Base-by-base conservation (phyloP, 2,797 vertebrate species). In the Argyrosomus regius region DNA sequence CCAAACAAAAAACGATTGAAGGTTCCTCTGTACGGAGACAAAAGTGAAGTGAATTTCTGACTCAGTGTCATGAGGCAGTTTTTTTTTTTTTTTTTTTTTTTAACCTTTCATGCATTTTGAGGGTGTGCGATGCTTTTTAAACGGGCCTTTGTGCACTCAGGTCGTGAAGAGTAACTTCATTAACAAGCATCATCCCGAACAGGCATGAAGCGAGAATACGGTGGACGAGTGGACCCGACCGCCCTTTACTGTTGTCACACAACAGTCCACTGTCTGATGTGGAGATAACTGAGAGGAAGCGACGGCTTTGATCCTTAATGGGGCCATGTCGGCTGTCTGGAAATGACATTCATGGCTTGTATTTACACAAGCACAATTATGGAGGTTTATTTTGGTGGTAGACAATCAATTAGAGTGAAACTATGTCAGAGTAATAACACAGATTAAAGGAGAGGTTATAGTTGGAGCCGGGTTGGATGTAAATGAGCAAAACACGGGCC, bases 391-490 rank as follows among this genome's bases (percentile, higher is more conserved):
- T 93, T 87, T 81, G 82, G 82, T 64, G 74, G 86, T 31, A 82
- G 88, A 91, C 89, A 91, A 93, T 93, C 87, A 93, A 94, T 94
- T 92, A 92, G 90, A 84, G 87, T 56, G 74, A 89, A 92, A 86
- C 82, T 85, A 89, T 87, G 81, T 88, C 70, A 17, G 75, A 72
- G 83, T 31, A 83, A 89, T 80, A 81, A 80, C 45, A 45, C 75
- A 82, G 88, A 88, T 90, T 83, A 91, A 89, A 93, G 80, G 75
- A 72, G 71, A 90, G 70, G 85, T 80, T 83, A 70, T 24, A 63
- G 73, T 73, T 50, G 60, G 69, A 81, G 75, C 79, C 61, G 41
- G 66, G 85, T 73, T 72, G 67, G 79, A 73, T 83, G 84, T 77
- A 75, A 85, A 88, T 77, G 60, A 90, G 80, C 28, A 26, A 78